Evolutionary conservation across 30 jellyfish, hydroid and myxozoan genomes (phyloP), one percentile per base, ranked within the genome.

Genomic region (Sanderia malayensis): DNA sequence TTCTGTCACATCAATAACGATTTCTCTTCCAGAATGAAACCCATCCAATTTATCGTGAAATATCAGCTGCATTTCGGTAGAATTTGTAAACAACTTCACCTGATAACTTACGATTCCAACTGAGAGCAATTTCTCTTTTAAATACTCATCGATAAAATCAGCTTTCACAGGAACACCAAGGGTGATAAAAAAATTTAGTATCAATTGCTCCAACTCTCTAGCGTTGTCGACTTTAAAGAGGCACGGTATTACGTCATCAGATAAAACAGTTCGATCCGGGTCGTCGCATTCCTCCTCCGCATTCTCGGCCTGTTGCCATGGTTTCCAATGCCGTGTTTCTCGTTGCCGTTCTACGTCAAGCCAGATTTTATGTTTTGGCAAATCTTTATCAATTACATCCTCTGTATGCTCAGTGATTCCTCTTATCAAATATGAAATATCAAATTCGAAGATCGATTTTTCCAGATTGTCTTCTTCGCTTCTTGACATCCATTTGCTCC

Each of bases 181-280:
- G 31, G 84, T 13, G 0, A 77, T 17, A 71, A 92, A 65, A 62
- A 61, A 74, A 10, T 74, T 10, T 55, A 92, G 58, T n/a, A 92
- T 8, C 64, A 92, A 37, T 20, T 66, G 62, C 70, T 57, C 45
- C 18, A 58, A 44, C 28, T 85, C 65, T 18, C 58, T 64, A 15
- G 58, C 92, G 17, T 85, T 37, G 24, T 57, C 32, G 17, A 84
- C 31, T 41, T 74, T 80, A 73, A 92, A 92, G 24, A 84, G 71
- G 22, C 81, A 79, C 0, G 72, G 75, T 4, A 85, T 37, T 18
- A 92, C 46, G 77, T 92, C 98, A 46, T 80, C 95, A 64, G 81
- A 84, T 2, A 92, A 64, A 13, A 83, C 94, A 33, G 86, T 44
- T 18, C 98, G 82, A 22, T 92, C 98, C 18, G 96, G 74, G 53